Conservation (phyloP, 2,797 vertebrate genomes). For the Hypotaenidia okinawae region DNA sequence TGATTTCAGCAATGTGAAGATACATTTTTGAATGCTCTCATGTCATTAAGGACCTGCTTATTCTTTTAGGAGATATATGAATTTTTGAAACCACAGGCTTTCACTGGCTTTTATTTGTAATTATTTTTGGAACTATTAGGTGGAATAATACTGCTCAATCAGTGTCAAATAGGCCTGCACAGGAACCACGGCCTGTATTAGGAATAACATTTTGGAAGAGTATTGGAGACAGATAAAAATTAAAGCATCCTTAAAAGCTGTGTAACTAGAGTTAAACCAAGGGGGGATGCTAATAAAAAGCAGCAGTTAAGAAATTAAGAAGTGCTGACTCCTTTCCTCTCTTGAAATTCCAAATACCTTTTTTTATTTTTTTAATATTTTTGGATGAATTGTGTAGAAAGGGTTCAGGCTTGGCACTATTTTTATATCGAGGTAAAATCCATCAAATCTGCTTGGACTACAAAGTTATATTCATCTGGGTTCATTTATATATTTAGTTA, state of each 20-base stretch:
- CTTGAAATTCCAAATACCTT: not conserved
- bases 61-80: not conserved
- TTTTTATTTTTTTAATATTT: not conserved
- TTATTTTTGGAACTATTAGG: constrained; percentile 22
- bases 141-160: constrained; percentile 6
- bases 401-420: not conserved
- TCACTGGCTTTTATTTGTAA: not conserved
- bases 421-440: not conserved
- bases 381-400: not conserved
- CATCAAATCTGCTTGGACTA: not conserved
- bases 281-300: not conserved
- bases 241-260: not conserved
- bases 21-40: not conserved
- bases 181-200: not conserved
- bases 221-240: not conserved
- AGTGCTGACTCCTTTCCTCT: constrained; percentile 3
- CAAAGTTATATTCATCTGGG: not conserved
- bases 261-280: not conserved
- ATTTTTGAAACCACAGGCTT: constrained; percentile 8
- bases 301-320: constrained; percentile 18
- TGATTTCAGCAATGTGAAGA: not conserved
- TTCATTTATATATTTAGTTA: not conserved
- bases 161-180: not conserved
- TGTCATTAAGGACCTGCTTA: constrained; percentile 3
- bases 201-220: not conserved